These are phyloP conservation scores for Thereva unica DNA, from an alignment of 2,888 invertebrate genomes.

Conservation along the genomic window DNA sequence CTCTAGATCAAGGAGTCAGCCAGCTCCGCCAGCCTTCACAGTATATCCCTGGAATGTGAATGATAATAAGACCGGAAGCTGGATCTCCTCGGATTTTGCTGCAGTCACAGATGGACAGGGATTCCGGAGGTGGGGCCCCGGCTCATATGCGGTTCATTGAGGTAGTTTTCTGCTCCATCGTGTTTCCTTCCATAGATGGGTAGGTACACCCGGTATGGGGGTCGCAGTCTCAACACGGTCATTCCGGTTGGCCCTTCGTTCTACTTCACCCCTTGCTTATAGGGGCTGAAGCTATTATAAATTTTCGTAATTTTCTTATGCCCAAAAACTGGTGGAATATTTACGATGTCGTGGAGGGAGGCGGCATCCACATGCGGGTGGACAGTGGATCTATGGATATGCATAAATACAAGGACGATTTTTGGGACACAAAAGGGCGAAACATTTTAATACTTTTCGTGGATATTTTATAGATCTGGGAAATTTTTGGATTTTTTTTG, in stretches of 20 bases:
- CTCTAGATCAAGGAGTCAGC: conserved; percentile 34
- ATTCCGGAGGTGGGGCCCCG: neutral
- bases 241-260: neutral
- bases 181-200: conserved; percentile 3
- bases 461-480: conserved; percentile 39
- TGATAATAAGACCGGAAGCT: conserved; percentile 31
- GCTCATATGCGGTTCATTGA: conserved; percentile 30
- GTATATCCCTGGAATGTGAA: conserved; percentile 17
- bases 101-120: conserved; percentile 25
- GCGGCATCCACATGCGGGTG: neutral
- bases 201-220: neutral
- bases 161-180: conserved; percentile 8
- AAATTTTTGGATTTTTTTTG: neutral
- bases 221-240: conserved; percentile 17
- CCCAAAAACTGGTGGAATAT: conserved; percentile 5
- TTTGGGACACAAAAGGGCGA: conserved; percentile 40
- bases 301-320: conserved; percentile 36
- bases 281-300: conserved; percentile 24
- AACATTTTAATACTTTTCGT: conserved; percentile 42
- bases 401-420: conserved; percentile 37
- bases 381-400: conserved; percentile 18
- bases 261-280: neutral
- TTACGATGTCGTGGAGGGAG: neutral
- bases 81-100: conserved; percentile 27
- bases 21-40: conserved; percentile 26